Base-by-base conservation (phyloP, 2,797 vertebrate genomes). In the Megaceryle alcyon region DNA sequence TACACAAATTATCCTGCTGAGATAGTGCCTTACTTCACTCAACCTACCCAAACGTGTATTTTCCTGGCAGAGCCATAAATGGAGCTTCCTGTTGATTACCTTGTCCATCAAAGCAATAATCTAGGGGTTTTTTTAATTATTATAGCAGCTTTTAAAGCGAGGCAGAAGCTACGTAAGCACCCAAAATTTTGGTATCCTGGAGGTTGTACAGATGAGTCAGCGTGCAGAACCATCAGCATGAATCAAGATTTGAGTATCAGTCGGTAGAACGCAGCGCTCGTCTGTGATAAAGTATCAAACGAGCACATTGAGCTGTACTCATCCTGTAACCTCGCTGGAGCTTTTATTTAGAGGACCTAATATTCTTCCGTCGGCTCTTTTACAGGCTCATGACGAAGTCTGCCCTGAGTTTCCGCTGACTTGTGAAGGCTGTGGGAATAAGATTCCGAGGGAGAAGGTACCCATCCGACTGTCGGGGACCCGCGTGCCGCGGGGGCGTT, bases 381-480 rank as follows among this genome's bases (percentile, higher is more conserved):
- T 93, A 37, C 82, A 99, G 99, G 99, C 98, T 5, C 99, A 99
- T 29, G 98, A 99, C 9, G 98, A 99, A 33, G 98, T 99, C 84
- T 99, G 99, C 92, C 97, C 98, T 37, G 99, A 99, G 90, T 99
- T 99, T 59, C 99, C 99, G 1, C 94, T 99, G 97, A 98, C 98
- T 37, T 99, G 99, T 19, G 99, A 99, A 28, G 98, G 99, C 95
- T 99, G 99, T 11, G 99, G 99, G 56, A 99, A 99, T 94, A 99
- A 98, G 95, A 98, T 99, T 86, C 98, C 98, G 4, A 98, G 99
- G 94, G 99, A 99, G 97, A 99, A 99, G 98, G 99, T 99, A 85
- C 71, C 94, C 98, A 29, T 78, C 94, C 4, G 5, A 29, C 25
- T 15, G 18, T 8, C 0, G 1, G 39, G 26, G 3, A 49, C 20